phyloP scores from a whole-genome alignment of 2,797 vertebrate genomes.

The Platyrinchus mystaceus region DNA sequence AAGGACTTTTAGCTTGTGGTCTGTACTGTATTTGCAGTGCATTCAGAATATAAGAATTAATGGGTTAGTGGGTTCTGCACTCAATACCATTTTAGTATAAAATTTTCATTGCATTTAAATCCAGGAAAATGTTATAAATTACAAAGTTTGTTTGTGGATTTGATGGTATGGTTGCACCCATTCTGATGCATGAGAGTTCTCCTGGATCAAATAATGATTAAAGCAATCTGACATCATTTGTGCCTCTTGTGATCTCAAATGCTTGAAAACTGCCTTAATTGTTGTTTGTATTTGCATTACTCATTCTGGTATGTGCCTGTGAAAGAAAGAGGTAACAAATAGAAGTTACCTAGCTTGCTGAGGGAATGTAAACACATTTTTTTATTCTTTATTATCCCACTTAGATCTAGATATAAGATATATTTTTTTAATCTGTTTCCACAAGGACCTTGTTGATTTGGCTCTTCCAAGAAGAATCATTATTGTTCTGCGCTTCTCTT shows the following conservation, averaged over 20 bases:
- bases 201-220: neutral
- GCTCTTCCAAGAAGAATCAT: neutral
- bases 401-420: neutral
- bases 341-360: neutral
- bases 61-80: neutral
- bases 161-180: accelerated
- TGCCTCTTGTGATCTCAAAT: neutral
- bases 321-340: neutral
- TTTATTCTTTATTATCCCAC: neutral
- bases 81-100: neutral
- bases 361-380: neutral
- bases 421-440: neutral
- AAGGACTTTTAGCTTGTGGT: neutral
- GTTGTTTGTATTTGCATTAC: neutral
- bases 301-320: neutral
- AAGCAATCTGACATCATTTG: neutral
- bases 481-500: neutral
- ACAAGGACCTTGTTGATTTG: neutral
- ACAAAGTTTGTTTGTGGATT: neutral
- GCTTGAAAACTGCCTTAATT: neutral
- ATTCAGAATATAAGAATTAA: neutral
- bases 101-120: neutral
- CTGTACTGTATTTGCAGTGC: neutral
- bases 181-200: neutral
- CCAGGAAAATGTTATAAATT: neutral